Evolutionary conservation across 92 coral and sea anemone genomes (phyloP), one percentile per base, ranked within the genome.

Genomic region (Blastomussa wellsi): DNA sequence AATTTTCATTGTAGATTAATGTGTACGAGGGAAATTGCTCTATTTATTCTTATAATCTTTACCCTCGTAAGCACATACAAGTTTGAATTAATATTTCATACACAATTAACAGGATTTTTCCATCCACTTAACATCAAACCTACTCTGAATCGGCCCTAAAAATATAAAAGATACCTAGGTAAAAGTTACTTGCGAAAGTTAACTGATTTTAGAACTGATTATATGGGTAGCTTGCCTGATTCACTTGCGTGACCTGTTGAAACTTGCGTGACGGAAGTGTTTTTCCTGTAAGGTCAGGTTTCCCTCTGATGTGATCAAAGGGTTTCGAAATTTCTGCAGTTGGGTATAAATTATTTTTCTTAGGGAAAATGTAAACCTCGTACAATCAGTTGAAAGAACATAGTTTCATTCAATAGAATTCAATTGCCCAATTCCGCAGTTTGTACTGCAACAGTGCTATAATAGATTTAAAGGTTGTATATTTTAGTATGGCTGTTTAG

Each of bases 311-410:
- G 9, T 74, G 38, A 47, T 29, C 79, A 4, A 8, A 74, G 37
- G 47, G 49, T 26, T 78, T 78, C 14, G 38, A 7, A 78, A 62
- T 38, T 37, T 26, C 7, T 38, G 33, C 35, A 1, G 19, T 24
- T 48, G 38, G 69, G 69, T 36, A 37, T 70, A 68, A 4, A 35
- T 7, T 51, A 49, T 82, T 82, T 71, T 82, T 71, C 86, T 70
- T 19, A 82, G 78, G 67, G 29, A 82, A 79, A 14, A 41, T 60
- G 68, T 39, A 60, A 31, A 24, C 24, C 38, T 20, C 12, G n/a
- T 39, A 24, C 74, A 29, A 31, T 44, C 75, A 17, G 24, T 28
- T 39, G 20, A 31, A 64, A 32, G 75, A 44, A 12, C n/a, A 17
- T 33, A 68, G 74, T 33, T 68, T 38, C 37, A 70, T 70, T 70